These are phyloP conservation scores for Aviceda subcristata DNA, from an alignment of 2,113 vertebrate genomes.

Conservation along the genomic window DNA sequence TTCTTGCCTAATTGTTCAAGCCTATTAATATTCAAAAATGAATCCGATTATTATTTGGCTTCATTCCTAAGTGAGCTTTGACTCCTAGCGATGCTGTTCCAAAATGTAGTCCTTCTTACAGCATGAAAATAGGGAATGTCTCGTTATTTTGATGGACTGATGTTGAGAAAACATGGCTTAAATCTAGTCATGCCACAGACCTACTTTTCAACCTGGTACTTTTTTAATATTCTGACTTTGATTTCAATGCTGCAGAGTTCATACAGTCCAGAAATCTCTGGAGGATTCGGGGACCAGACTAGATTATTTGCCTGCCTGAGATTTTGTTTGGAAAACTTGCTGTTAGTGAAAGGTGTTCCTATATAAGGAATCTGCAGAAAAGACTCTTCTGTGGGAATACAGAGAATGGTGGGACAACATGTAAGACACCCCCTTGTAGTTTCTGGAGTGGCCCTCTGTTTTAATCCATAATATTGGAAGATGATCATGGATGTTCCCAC, in stretches of 20 bases:
- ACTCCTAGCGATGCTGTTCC: not conserved
- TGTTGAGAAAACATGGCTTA: not conserved
- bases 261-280: not conserved
- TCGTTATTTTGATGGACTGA: not conserved
- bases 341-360: not conserved
- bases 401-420: not conserved
- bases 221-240: constrained; percentile 29
- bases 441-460: not conserved
- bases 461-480: not conserved
- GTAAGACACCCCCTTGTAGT: not conserved
- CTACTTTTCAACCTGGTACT: not conserved
- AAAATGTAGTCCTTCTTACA: not conserved
- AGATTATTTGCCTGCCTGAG: not conserved
- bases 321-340: not conserved
- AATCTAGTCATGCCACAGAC: not conserved
- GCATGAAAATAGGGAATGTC: not conserved
- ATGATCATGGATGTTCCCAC: fast-evolving
- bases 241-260: not conserved
- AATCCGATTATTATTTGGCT: constrained; percentile 15
- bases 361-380: not conserved
- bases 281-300: not conserved
- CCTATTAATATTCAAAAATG: not conserved
- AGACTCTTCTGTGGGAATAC: not conserved
- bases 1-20: not conserved
- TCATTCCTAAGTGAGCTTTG: not conserved